Conservation (phyloP, 2,888 invertebrate genomes). For the Tenthredo livida region DNA sequence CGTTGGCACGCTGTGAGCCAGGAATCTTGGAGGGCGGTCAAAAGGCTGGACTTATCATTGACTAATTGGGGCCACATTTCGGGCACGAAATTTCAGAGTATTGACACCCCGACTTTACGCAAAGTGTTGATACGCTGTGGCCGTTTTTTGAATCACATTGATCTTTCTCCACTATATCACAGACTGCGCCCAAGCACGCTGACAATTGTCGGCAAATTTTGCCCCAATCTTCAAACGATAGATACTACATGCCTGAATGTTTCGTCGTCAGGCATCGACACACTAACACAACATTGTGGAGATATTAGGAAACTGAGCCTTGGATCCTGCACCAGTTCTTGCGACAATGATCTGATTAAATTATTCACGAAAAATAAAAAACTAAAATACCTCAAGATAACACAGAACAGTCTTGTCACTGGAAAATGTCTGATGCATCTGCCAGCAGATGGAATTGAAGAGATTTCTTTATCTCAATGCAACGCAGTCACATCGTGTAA, state of each 20-base stretch:
- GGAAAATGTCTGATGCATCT: conserved; percentile 70
- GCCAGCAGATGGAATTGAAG: conserved; percentile 69
- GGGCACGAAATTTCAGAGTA: conserved; percentile 19
- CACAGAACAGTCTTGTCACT: conserved; percentile 61
- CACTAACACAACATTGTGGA: conserved; percentile 79
- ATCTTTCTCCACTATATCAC: conserved; percentile 79
- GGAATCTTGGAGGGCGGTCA: conserved; percentile 79
- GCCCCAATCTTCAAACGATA: conserved; percentile 80
- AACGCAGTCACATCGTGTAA: conserved; percentile 61
- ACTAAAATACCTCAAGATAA: conserved; percentile 67
- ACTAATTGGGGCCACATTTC: conserved; percentile 64
- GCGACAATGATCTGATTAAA: conserved; percentile 70
- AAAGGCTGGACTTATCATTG: conserved; percentile 67
- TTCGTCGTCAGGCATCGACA: conserved; percentile 79
- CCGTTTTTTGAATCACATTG: conserved; percentile 77
- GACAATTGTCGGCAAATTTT: conserved; percentile 81
- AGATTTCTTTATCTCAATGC: conserved; percentile 67
- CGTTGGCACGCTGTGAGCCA: conserved; percentile 80
- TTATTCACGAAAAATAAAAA: conserved; percentile 70
- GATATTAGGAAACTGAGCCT: conserved; percentile 79
- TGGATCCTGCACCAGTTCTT: conserved; percentile 77
- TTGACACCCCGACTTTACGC: conserved; percentile 80
- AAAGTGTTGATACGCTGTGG: conserved; percentile 80
- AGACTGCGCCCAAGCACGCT: conserved; percentile 80
- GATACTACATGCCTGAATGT: conserved; percentile 79